Conservation (phyloP, 1,140 invertebrate genomes). For the Melitaea cinxia region DNA sequence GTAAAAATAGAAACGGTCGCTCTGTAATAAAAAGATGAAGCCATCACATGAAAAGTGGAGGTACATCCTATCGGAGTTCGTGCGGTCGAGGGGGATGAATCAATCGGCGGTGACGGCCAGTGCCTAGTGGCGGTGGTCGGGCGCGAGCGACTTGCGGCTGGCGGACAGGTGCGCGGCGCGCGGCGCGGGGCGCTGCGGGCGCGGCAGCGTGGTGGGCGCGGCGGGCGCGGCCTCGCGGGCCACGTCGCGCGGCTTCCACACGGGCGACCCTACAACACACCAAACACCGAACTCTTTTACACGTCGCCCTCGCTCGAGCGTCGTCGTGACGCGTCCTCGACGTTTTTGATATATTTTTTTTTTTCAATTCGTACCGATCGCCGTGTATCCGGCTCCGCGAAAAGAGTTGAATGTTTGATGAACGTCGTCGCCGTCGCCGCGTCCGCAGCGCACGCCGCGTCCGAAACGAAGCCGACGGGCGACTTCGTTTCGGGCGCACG, state of each 20-base stretch:
- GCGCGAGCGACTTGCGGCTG: slow-evolving; percentile 80
- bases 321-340: slow-evolving; percentile 16
- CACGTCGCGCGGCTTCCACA: slow-evolving; percentile 94
- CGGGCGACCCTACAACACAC: slow-evolving; percentile 91
- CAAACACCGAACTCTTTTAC: slow-evolving; percentile 82
- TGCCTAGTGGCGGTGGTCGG: slow-evolving; percentile 76
- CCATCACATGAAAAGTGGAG: not conserved
- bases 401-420: slow-evolving; percentile 83
- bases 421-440: slow-evolving; percentile 64
- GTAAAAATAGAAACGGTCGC: not conserved
- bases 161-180: slow-evolving; percentile 75
- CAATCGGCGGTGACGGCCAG: not conserved
- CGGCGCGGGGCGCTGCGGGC: slow-evolving; percentile 76
- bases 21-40: not conserved
- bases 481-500: slow-evolving; percentile 25
- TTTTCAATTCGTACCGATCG: slow-evolving; percentile 34
- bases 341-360: slow-evolving; percentile 24
- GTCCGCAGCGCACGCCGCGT: slow-evolving; percentile 33
- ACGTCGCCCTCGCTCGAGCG: slow-evolving; percentile 27
- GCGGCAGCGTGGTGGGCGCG: slow-evolving; percentile 75
- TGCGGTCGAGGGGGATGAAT: not conserved
- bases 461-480: not conserved
- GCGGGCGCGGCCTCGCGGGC: slow-evolving; percentile 61
- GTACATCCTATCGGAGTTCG: not conserved
- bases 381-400: slow-evolving; percentile 48